Evolutionary conservation across 2,113 vertebrate species (phyloP).

Genomic region (Chrysemys picta): DNA sequence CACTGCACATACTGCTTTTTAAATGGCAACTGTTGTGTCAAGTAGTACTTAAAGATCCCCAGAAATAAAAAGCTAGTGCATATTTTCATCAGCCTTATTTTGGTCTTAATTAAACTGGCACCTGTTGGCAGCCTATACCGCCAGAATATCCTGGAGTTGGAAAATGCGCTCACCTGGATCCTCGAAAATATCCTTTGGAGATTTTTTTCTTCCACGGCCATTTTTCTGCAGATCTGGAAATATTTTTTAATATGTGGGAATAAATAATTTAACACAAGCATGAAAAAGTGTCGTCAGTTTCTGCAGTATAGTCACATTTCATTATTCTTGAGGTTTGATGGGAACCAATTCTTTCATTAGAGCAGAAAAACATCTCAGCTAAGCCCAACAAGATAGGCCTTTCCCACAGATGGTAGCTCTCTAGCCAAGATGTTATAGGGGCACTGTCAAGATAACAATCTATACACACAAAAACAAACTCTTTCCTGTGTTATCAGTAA

Average conservation of each 20-base stretch:
- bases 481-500: not conserved
- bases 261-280: slow-evolving; percentile 33
- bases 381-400: slow-evolving; percentile 9
- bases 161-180: slow-evolving; percentile 87
- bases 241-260: slow-evolving; percentile 43
- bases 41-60: not conserved
- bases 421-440: not conserved
- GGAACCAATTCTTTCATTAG: slow-evolving; percentile 36
- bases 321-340: slow-evolving; percentile 32
- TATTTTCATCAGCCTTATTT: not conserved
- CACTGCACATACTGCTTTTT: not conserved
- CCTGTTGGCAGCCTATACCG: not conserved
- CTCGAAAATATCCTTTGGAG: slow-evolving; percentile 94
- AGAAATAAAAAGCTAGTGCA: not conserved
- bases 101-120: not conserved
- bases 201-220: slow-evolving; percentile 96
- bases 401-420: slow-evolving; percentile 15
- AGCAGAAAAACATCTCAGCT: slow-evolving; percentile 4
- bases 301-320: slow-evolving; percentile 30
- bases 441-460: not conserved
- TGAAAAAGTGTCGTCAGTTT: slow-evolving; percentile 33
- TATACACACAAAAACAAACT: not conserved
- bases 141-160: not conserved
- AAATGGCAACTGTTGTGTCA: not conserved
- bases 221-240: slow-evolving; percentile 88